Conservation (phyloP, 1,140 invertebrate species). For the Platyura marginata region DNA sequence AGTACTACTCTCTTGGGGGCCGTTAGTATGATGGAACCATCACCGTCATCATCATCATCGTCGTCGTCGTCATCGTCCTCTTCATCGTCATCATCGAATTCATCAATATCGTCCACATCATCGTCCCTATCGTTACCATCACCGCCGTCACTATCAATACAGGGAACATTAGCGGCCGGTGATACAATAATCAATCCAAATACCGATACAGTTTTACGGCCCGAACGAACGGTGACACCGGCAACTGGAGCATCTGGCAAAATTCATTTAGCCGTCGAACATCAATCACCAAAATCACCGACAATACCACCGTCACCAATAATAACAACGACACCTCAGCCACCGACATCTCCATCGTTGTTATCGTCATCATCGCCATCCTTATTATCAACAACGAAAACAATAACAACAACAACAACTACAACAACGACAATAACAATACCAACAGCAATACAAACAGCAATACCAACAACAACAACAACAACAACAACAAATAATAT, state of each 20-base stretch:
- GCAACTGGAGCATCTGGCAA: not conserved
- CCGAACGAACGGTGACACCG: not conserved
- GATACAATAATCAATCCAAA: too few species aligned
- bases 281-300: slow-evolving; percentile 1
- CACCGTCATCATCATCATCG: slow-evolving; percentile 2
- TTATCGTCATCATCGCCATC: too few species aligned
- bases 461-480: too few species aligned
- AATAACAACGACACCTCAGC: too few species aligned
- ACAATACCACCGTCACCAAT: not conserved
- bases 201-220: too few species aligned
- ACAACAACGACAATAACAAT: slow-evolving; percentile 19
- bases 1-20: slow-evolving; percentile 45
- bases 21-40: slow-evolving; percentile 29
- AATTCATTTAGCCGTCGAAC: not conserved
- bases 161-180: too few species aligned
- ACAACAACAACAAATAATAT: too few species aligned
- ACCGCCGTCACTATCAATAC: not conserved
- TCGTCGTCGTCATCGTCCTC: not conserved
- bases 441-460: slow-evolving; percentile 20
- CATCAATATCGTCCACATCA: too few species aligned
- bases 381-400: not conserved
- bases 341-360: too few species aligned
- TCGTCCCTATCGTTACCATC: too few species aligned
- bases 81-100: too few species aligned
- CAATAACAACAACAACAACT: slow-evolving; percentile 2